Percentiles rank a stretch among this genome's conserved stretches.
phyloP scores from a whole-genome alignment of 2,113 vertebrate genomes.

The Carassius gibelio region DNA sequence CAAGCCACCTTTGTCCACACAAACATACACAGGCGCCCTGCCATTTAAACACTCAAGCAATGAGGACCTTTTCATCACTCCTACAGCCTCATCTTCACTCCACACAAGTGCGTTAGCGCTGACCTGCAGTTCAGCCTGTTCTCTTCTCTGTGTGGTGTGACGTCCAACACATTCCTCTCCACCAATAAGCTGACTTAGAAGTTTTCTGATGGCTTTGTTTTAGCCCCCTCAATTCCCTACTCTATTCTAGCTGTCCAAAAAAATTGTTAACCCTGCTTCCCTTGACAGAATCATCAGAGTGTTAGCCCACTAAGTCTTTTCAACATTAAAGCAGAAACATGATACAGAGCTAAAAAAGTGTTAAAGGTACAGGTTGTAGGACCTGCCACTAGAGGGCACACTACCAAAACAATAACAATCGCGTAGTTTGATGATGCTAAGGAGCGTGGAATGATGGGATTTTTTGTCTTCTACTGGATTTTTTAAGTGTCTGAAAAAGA shows the following conservation, averaged over 20 bases:
- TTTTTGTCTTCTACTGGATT: too few species aligned
- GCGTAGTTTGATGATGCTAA: too few species aligned
- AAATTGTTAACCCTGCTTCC: neutral
- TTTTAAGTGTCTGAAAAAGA: too few species aligned
- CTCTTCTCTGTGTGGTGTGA: neutral
- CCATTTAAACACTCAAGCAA: neutral
- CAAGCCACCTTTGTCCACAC: neutral
- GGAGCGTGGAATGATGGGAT: too few species aligned
- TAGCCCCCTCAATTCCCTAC: constrained; percentile 1
- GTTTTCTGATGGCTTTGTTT: constrained; percentile 24
- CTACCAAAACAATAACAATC: too few species aligned
- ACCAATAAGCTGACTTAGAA: constrained; percentile 12
- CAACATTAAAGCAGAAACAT: neutral
- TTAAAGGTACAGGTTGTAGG: too few species aligned
- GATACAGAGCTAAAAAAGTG: too few species aligned
- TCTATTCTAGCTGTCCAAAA: constrained; percentile 8
- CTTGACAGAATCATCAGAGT: constrained; percentile 16
- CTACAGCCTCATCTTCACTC: constrained; percentile 3
- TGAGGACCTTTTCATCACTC: constrained; percentile 32
- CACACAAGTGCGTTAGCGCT: constrained; percentile 23
- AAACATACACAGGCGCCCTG: neutral
- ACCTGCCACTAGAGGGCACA: too few species aligned
- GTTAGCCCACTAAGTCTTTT: neutral
- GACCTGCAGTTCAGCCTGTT: constrained; percentile 26
- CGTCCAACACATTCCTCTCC: neutral